phyloP scores from a whole-genome alignment of 2,113 vertebrate genomes.

The Amphiprion ocellaris region DNA sequence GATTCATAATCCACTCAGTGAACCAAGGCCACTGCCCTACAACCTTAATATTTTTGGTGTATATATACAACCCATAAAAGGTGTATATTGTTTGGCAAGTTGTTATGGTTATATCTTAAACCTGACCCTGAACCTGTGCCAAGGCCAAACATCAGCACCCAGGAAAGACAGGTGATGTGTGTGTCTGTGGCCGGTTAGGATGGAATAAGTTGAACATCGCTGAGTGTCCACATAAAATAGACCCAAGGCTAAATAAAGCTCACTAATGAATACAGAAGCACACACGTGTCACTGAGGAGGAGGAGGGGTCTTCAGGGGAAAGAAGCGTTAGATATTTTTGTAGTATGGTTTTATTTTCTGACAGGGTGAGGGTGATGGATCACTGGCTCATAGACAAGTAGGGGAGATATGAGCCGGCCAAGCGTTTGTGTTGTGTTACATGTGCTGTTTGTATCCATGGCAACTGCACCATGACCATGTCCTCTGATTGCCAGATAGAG shows the following conservation, averaged over 20 bases:
- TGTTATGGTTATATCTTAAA: conserved; percentile 32
- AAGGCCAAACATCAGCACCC: conserved; percentile 46
- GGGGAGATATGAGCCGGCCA: conserved; percentile 74
- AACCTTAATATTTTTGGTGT: conserved; percentile 48
- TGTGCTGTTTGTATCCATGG: conserved; percentile 85
- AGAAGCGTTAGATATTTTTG: conserved; percentile 67
- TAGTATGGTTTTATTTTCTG: conserved; percentile 75
- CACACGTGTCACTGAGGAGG: conserved; percentile 33
- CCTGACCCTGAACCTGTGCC: conserved; percentile 50
- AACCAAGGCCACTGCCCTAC: conserved; percentile 51
- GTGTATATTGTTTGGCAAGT: conserved; percentile 37
- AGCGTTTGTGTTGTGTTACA: conserved; percentile 69
- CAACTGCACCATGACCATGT: conserved; percentile 66
- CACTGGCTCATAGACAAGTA: conserved; percentile 72
- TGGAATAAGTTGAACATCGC: conserved; percentile 25
- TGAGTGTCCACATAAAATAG: conserved; percentile 22
- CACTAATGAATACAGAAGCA: conserved; percentile 51
- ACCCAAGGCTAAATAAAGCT: conserved; percentile 66
- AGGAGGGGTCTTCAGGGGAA: conserved; percentile 39
- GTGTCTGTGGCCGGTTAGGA: conserved; percentile 21
- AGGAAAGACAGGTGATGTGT: conserved; percentile 35
- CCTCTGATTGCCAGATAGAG: conserved; percentile 71
- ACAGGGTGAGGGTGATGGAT: conserved; percentile 75
- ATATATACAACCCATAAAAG: conserved; percentile 57
- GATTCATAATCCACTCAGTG: conserved; percentile 56